These are phyloP conservation scores for Sorex maritimensis DNA, from an alignment of 2,797 vertebrate species.

Conservation along the genomic window DNA sequence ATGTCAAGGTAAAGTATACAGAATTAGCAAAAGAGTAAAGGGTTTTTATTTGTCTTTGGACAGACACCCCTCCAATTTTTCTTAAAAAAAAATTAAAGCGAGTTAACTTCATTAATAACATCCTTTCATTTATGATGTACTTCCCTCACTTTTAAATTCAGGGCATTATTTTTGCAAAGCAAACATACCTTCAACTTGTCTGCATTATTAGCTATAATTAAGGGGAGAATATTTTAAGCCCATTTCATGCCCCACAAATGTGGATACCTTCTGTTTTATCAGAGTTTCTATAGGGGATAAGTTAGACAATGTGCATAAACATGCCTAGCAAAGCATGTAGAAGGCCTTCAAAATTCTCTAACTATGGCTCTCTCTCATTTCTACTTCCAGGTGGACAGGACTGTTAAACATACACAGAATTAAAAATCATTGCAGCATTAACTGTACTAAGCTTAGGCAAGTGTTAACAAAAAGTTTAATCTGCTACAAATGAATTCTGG, in stretches of 20 bases:
- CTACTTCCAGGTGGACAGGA: not conserved
- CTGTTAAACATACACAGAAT: not conserved
- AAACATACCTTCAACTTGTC: not conserved
- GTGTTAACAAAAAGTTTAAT: conserved; percentile 31
- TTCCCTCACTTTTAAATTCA: not conserved
- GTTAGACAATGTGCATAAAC: not conserved
- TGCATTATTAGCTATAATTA: not conserved
- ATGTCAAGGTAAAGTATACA: not conserved
- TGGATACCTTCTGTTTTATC: not conserved
- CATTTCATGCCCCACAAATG: not conserved
- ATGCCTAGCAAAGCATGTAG: not conserved
- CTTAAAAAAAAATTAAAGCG: conserved; percentile 11
- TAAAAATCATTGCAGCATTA: not conserved
- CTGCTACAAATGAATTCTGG: not conserved
- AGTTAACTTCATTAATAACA: conserved; percentile 22
- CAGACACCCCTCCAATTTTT: not conserved
- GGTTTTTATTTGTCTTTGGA: conserved; percentile 5
- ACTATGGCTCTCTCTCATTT: not conserved
- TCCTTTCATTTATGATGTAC: not conserved
- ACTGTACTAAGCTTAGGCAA: not conserved
- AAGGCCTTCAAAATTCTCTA: not conserved
- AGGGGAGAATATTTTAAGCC: not conserved
- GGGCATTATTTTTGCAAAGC: conserved; percentile 31
- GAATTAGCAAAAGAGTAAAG: not conserved
- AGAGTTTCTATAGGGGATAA: not conserved